Percentiles rank a stretch among this genome's conserved stretches.
Conservation (phyloP, 2,888 invertebrate species). For the Leucophenga montana region DNA sequence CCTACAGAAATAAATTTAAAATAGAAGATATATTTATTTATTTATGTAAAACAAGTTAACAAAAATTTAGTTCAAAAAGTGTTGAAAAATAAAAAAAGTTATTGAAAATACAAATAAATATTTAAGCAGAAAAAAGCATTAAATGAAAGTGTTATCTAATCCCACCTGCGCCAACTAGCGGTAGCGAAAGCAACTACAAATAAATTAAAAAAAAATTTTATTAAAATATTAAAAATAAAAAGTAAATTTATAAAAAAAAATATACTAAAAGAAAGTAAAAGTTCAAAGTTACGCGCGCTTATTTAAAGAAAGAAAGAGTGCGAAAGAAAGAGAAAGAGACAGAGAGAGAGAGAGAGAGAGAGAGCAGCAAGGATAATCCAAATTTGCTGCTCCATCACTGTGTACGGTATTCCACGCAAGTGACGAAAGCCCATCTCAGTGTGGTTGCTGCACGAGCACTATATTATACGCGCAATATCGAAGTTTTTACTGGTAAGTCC, state of each 20-base stretch:
- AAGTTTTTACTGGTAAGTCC: no score
- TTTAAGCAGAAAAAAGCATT: background rate
- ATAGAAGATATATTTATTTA: no score
- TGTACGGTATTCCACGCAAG: no score
- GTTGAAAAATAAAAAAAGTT: background rate
- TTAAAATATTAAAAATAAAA: background rate
- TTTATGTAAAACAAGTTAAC: background rate
- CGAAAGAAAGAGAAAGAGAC: background rate
- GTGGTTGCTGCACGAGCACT: no score
- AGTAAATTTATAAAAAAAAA: slow-evolving; percentile 2
- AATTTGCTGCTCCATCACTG: no score
- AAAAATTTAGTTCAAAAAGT: background rate
- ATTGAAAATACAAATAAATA: background rate
- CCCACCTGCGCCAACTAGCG: slow-evolving; percentile 14
- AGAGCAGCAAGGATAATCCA: no score
- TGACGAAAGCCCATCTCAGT: no score
- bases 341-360: background rate
- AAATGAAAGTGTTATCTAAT: slow-evolving; percentile 22
- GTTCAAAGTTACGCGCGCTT: background rate
- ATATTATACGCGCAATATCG: no score
- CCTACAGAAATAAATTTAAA: slow-evolving; percentile 9
- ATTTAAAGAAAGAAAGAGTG: background rate
- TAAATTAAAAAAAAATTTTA: background rate
- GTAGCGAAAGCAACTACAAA: background rate
- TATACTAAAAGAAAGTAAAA: background rate